Percentiles rank a stretch among this genome's conserved stretches.
These are phyloP conservation scores for Chitala chitala DNA, from an alignment of 2,113 vertebrate species.

Conservation along the genomic window DNA sequence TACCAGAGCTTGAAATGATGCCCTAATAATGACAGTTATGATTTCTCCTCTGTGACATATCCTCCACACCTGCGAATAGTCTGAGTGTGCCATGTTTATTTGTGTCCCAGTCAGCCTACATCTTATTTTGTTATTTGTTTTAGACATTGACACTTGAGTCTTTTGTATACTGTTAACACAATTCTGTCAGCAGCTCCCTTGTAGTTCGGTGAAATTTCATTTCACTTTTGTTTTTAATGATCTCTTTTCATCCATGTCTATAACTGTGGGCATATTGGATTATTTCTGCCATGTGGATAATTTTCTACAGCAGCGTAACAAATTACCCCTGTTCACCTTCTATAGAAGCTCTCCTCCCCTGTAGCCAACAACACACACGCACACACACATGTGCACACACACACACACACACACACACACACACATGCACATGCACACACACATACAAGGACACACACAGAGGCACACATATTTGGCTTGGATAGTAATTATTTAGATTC, in stretches of 20 bases:
- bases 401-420: too few relatives aligned
- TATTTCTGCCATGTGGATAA: constrained; percentile 17
- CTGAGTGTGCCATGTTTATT: background rate
- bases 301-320: constrained; percentile 11
- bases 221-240: constrained; percentile 4
- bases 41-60: background rate
- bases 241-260: constrained; percentile 14
- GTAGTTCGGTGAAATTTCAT: background rate
- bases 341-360: background rate
- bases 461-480: background rate
- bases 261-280: constrained; percentile 16
- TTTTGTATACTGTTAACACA: background rate
- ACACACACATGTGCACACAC: too few relatives aligned
- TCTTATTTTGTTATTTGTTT: background rate
- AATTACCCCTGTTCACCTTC: constrained; percentile 2
- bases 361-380: too few relatives aligned
- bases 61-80: background rate
- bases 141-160: background rate
- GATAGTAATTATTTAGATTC: background rate
- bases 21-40: background rate
- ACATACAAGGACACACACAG: too few relatives aligned
- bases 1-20: background rate
- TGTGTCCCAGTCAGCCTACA: background rate
- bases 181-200: background rate
- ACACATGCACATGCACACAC: too few relatives aligned